These are phyloP conservation scores for Lottia gigantea DNA, from an alignment of 2,888 invertebrate genomes.

Conservation along the genomic window DNA sequence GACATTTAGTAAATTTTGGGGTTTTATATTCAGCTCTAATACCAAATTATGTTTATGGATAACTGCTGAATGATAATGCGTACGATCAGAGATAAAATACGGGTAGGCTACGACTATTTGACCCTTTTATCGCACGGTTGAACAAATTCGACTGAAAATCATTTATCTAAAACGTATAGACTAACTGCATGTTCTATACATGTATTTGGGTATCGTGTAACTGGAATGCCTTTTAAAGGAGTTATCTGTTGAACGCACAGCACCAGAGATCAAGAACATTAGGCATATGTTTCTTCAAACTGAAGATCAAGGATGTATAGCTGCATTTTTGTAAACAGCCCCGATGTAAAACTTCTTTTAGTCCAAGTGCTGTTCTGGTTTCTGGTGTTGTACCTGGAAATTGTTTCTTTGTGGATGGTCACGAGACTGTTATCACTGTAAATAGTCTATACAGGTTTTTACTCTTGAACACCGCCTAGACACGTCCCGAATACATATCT, in stretches of 20 bases:
- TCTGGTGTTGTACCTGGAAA: conserved; percentile 43
- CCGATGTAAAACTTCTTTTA: conserved; percentile 27
- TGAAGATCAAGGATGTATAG: not conserved
- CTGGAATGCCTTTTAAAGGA: too few relatives aligned
- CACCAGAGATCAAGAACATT: conserved; percentile 36
- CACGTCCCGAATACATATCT: not conserved
- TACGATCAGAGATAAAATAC: too few relatives aligned
- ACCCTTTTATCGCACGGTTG: too few relatives aligned
- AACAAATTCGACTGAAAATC: too few relatives aligned
- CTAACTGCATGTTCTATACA: too few relatives aligned
- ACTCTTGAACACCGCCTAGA: not conserved
- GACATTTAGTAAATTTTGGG: too few relatives aligned
- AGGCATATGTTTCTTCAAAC: conserved; percentile 16
- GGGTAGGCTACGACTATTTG: too few relatives aligned
- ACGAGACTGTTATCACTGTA: conserved; percentile 37
- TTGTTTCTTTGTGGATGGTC: conserved; percentile 28
- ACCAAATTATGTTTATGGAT: too few relatives aligned
- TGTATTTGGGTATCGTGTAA: too few relatives aligned
- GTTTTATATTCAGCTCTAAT: too few relatives aligned
- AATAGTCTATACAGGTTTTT: conserved; percentile 34
- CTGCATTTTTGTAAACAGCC: not conserved
- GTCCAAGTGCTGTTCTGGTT: conserved; percentile 38
- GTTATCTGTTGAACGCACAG: conserved; percentile 37
- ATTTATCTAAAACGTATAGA: too few relatives aligned
- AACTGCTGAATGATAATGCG: too few relatives aligned